These are phyloP conservation scores for Ondatra zibethicus DNA, from an alignment of 2,113 vertebrate genomes.

Conservation along the genomic window DNA sequence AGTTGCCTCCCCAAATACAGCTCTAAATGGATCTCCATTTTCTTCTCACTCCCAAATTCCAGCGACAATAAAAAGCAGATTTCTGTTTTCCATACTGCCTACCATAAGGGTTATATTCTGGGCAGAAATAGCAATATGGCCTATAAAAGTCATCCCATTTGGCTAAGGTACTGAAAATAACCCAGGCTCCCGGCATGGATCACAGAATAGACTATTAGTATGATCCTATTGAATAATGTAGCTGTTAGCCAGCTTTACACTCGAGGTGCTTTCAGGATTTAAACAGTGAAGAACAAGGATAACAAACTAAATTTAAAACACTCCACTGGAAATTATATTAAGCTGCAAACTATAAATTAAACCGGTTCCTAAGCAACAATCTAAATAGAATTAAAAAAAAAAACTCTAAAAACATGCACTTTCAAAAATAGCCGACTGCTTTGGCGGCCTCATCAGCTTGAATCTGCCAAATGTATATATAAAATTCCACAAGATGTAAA, in stretches of 20 bases:
- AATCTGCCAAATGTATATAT: slow-evolving; percentile 68
- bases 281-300: slow-evolving; percentile 66
- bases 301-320: slow-evolving; percentile 75
- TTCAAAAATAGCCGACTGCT: slow-evolving; percentile 77
- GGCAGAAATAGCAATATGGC: slow-evolving; percentile 65
- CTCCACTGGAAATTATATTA: slow-evolving; percentile 70
- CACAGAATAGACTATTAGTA: slow-evolving; percentile 68
- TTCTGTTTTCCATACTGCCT: slow-evolving; percentile 73
- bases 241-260: slow-evolving; percentile 59
- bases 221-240: slow-evolving; percentile 52
- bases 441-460: slow-evolving; percentile 40
- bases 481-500: slow-evolving; percentile 57
- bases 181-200: slow-evolving; percentile 44
- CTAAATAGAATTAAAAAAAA: slow-evolving; percentile 71
- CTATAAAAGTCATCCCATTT: slow-evolving; percentile 74
- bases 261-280: slow-evolving; percentile 67
- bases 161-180: slow-evolving; percentile 70
- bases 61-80: slow-evolving; percentile 62
- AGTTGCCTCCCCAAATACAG: slow-evolving; percentile 72
- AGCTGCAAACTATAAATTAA: slow-evolving; percentile 83
- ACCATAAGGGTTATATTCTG: slow-evolving; percentile 62
- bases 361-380: slow-evolving; percentile 81
- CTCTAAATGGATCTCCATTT: slow-evolving; percentile 58
- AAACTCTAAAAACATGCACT: slow-evolving; percentile 65
- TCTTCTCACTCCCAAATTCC: slow-evolving; percentile 73